Evolutionary conservation across 2,888 invertebrate genomes (phyloP), one percentile per base, ranked within the genome.

Genomic region (Hypolimnas misippus): DNA sequence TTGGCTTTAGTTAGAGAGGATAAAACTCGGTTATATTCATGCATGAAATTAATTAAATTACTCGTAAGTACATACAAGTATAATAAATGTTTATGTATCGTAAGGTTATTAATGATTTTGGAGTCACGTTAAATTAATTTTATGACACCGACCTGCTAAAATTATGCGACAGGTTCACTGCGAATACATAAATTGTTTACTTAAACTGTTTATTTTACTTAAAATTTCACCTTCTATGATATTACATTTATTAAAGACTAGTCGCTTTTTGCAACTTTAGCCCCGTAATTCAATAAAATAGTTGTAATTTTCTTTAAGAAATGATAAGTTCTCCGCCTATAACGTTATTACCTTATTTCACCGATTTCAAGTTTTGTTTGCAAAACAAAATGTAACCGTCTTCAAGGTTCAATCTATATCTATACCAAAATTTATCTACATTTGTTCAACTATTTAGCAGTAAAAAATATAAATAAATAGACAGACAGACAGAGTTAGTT

Each of bases 91-190:
- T 46, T 53, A 51, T 33, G 8, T 33, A 19, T 51, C 44, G 40
- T 56, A 51, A 57, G 51, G 21, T 57, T 57, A 62, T 52, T 62
- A 33, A 42, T 33, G 42, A 38, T 44, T 44, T 62, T 62, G 17
- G 56, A 57, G 40, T 21, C 12, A 25, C 33, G 50, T 57, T 42
- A 52, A 57, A 44, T 33, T 52, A 52, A 29, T 57, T 51, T 62
- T 62, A 57, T 52, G 21, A 6, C 25, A 21, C 19, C 51, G 44
- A 56, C 51, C 42, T 33, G 51, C 51, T 14, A 8, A 52, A 52
- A 62, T 62, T 62, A 52, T 31, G 56, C 55, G 52, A 50, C 25
- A 50, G 31, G 56, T 56, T 51, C 25, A 33, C 61, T 21, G 25
- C 51, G 21, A 62, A 56, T 61, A 55, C 31, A 51, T 44, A 33